Evolutionary conservation across 2,113 vertebrate genomes (phyloP).

Genomic region (Falcunculus frontatus): DNA sequence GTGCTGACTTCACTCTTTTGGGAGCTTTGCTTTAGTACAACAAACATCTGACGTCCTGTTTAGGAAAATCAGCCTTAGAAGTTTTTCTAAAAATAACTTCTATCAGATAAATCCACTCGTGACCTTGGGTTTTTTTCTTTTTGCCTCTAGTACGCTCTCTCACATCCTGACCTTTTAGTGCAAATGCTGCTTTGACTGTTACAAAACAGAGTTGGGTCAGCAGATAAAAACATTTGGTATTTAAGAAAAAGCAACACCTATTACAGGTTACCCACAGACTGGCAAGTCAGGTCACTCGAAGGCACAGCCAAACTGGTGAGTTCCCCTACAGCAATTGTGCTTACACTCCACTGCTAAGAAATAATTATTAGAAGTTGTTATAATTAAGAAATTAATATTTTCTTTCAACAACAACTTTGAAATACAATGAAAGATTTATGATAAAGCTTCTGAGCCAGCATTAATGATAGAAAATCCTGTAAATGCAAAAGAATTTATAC

Average conservation of each 20-base stretch:
- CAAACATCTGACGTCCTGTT: neutral
- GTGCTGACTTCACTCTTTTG: neutral
- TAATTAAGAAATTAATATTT: neutral
- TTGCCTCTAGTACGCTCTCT: neutral
- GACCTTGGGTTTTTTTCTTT: neutral
- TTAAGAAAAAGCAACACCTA: neutral
- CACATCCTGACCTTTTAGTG: neutral
- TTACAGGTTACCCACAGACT: neutral
- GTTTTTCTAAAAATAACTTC: constrained; percentile 7
- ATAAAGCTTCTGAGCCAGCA: neutral
- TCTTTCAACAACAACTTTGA: neutral
- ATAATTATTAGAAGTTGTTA: neutral
- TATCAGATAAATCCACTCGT: neutral
- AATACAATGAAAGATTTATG: neutral
- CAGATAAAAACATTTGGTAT: neutral
- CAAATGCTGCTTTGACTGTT: neutral
- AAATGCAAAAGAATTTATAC: neutral
- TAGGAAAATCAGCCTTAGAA: neutral
- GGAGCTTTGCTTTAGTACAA: neutral
- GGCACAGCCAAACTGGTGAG: neutral
- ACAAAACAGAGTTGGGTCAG: neutral
- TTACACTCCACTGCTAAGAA: neutral
- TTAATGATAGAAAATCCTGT: neutral
- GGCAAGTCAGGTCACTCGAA: neutral
- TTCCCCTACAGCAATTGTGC: neutral